Percentiles rank a stretch among this genome's conserved stretches.
Evolutionary conservation across 2,113 vertebrate species (phyloP).

Genomic region (Melanocharis versteri): DNA sequence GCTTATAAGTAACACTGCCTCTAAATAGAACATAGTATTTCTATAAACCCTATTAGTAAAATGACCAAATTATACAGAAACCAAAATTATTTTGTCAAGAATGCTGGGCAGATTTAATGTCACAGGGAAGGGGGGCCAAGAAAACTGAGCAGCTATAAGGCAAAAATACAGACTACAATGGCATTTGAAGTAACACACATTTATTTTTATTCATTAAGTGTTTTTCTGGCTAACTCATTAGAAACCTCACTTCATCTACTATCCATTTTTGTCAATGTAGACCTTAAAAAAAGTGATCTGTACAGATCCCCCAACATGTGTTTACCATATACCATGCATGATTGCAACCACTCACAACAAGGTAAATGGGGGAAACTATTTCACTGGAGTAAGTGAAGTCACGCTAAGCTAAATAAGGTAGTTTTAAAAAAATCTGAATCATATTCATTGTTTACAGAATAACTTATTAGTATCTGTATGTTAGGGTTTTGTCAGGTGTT

Average conservation of each 20-base stretch:
- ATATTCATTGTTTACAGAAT: conserved; percentile 45
- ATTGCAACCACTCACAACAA: conserved; percentile 9
- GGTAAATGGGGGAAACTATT: conserved; percentile 15
- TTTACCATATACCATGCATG: conserved; percentile 6
- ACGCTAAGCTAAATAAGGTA: conserved; percentile 7
- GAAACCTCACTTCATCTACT: conserved; percentile 41
- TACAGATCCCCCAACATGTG: conserved; percentile 1
- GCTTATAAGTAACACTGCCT: conserved; percentile 41
- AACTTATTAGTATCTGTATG: conserved; percentile 54
- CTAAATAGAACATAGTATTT: conserved; percentile 55
- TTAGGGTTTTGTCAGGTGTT: conserved; percentile 57
- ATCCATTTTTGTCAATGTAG: conserved; percentile 18
- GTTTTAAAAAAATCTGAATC: not conserved
- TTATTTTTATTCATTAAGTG: conserved; percentile 28
- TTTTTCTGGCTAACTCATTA: conserved; percentile 29
- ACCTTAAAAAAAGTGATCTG: not conserved
- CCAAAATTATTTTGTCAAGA: conserved; percentile 11
- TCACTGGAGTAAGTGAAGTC: conserved; percentile 6
- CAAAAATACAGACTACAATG: not conserved
- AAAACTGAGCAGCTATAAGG: not conserved
- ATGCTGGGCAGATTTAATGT: not conserved
- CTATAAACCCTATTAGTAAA: conserved; percentile 58
- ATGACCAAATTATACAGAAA: conserved; percentile 6
- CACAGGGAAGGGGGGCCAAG: not conserved
- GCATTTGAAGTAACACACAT: not conserved